A percentile compares a stretch with the other conserved stretches of the same genome.
phyloP scores from a whole-genome alignment of 2,888 invertebrate species.

The Tyria jacobaeae region DNA sequence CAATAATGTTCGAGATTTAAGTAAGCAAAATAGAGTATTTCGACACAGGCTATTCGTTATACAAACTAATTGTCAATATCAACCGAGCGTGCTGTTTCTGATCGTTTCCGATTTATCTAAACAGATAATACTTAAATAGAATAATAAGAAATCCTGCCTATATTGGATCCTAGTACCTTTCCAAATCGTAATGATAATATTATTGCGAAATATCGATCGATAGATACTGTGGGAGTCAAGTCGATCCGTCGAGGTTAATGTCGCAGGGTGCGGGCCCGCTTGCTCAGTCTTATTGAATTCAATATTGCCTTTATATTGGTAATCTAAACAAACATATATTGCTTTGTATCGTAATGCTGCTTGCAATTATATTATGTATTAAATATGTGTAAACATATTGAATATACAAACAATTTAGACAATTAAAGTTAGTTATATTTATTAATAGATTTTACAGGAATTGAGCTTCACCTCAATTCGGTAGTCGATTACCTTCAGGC shows the following conservation, averaged over 20 bases:
- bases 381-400: too few species aligned
- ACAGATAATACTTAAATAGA: slow-evolving; percentile 62
- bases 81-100: slow-evolving; percentile 65
- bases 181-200: slow-evolving; percentile 77
- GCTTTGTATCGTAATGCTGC: slow-evolving; percentile 7
- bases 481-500: too few species aligned
- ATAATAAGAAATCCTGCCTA: slow-evolving; percentile 72
- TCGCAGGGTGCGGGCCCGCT: slow-evolving; percentile 27
- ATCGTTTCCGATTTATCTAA: slow-evolving; percentile 71
- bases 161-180: slow-evolving; percentile 71
- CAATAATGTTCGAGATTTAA: slow-evolving; percentile 66
- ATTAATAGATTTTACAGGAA: too few species aligned
- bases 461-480: too few species aligned
- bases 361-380: not conserved
- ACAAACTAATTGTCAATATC: slow-evolving; percentile 76
- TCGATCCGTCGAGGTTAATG: slow-evolving; percentile 42
- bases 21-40: slow-evolving; percentile 63
- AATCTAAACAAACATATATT: slow-evolving; percentile 27
- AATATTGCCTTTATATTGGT: slow-evolving; percentile 39
- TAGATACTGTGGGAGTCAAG: slow-evolving; percentile 54
- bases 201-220: slow-evolving; percentile 68
- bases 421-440: too few species aligned
- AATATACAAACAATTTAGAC: too few species aligned
- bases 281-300: slow-evolving; percentile 28
- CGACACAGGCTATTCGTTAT: slow-evolving; percentile 68